These are phyloP conservation scores for Adelosebastes latens DNA, from an alignment of 2,797 vertebrate genomes.

Conservation along the genomic window DNA sequence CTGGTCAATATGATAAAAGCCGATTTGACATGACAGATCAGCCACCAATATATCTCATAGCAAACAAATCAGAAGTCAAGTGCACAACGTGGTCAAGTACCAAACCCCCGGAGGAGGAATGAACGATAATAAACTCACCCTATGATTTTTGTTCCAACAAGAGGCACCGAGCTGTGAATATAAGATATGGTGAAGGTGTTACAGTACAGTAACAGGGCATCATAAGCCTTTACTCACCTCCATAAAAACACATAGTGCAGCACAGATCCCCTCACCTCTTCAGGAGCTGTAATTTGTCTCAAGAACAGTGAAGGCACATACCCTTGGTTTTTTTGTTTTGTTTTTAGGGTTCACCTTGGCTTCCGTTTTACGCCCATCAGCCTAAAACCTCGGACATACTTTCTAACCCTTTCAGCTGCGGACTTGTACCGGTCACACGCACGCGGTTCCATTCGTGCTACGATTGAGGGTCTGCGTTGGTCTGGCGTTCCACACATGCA, in stretches of 20 bases:
- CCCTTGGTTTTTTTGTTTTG: neutral
- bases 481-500: neutral
- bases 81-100: neutral
- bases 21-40: neutral
- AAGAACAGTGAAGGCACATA: conserved; percentile 3
- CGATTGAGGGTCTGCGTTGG: neutral
- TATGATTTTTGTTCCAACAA: neutral
- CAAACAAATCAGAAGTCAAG: neutral
- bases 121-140: neutral
- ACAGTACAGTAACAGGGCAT: neutral
- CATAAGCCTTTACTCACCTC: conserved; percentile 4
- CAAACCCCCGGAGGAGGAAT: neutral
- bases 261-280: neutral
- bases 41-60: neutral
- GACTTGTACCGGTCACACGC: neutral
- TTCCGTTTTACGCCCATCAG: neutral
- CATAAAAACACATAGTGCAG: conserved; percentile 19
- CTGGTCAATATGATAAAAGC: neutral
- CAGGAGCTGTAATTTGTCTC: conserved; percentile 27
- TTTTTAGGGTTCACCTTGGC: neutral
- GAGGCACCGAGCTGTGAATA: neutral
- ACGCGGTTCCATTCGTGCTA: neutral
- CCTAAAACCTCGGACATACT: neutral
- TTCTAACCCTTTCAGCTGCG: neutral
- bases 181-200: conserved; percentile 16